Evolutionary conservation across 2,888 invertebrate genomes (phyloP), one percentile per base, ranked within the genome.

Genomic region (Melinaea marsaeus): DNA sequence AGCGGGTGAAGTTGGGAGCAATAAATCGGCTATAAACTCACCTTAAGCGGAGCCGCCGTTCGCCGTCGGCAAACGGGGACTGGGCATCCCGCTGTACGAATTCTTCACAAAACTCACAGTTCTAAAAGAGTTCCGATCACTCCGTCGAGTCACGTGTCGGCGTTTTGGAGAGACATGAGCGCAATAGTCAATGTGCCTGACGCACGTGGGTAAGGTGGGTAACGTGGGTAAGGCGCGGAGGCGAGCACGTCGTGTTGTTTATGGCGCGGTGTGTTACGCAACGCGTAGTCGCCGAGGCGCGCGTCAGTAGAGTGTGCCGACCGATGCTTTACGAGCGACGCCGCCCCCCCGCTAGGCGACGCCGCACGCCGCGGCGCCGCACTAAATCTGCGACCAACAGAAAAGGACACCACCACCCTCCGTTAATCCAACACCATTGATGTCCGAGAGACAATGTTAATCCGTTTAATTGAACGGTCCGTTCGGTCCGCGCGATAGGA

Each of bases 231-330:
- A 83, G 85, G 86, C 84, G 85, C 81, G 84, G 80, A 77, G 78
- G 76, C 77, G 79, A 81, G 76, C 83, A 83, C 85, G 87, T 82
- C 83, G 84, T 82, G 84, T 88, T 89, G 90, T 90, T 90, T 90
- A 90, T 88, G 86, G 86, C 85, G 85, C 87, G 86, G 79, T 77
- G 64, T 60, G 80, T 90, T 90, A 90, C 90, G 90, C 90, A 90
- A 90, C 90, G 89, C 89, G 90, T 89, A 85, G 86, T 89, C 89
- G 87, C 88, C 86, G 83, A 84, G 88, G 83, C 88, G 90, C 88
- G 90, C 90, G 90, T 90, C 90, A 90, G 87, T 85, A 80, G 90
- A 90, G 88, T 88, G 89, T 89, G 90, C 84, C 88, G 87, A 80
- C 84, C 88, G 89, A 90, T 90, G 90, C 78, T 90, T 90, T 90